A percentile compares a stretch with the other conserved stretches of the same genome.
These are phyloP conservation scores for Geopemphigus sp. DNA, from an alignment of 1,140 invertebrate genomes.

Conservation along the genomic window DNA sequence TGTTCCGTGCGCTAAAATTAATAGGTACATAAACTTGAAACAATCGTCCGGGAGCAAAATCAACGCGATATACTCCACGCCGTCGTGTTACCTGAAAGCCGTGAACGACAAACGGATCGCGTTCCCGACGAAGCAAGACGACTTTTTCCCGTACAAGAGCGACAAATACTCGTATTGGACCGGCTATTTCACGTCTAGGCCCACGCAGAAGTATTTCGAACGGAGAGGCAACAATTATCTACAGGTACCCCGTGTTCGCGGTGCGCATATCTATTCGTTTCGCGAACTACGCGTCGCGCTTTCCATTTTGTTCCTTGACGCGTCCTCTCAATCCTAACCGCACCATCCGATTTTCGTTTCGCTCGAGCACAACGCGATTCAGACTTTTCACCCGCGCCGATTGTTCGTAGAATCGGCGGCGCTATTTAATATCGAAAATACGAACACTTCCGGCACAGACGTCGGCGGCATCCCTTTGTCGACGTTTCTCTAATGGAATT, in stretches of 20 bases:
- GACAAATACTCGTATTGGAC: slow-evolving; percentile 74
- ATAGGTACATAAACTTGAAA: slow-evolving; percentile 37
- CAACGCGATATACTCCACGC: slow-evolving; percentile 67
- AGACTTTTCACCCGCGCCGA: too few relatives aligned
- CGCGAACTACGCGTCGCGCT: too few relatives aligned
- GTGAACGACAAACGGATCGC: slow-evolving; percentile 58
- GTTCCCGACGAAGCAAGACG: slow-evolving; percentile 64
- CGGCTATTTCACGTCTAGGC: slow-evolving; percentile 77
- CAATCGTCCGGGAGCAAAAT: slow-evolving; percentile 25
- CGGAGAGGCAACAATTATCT: slow-evolving; percentile 66
- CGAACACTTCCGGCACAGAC: too few relatives aligned
- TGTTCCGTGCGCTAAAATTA: neutral
- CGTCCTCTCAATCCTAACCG: too few relatives aligned
- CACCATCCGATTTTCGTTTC: too few relatives aligned
- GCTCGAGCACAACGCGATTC: too few relatives aligned
- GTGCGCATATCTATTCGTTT: too few relatives aligned
- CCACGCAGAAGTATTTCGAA: slow-evolving; percentile 66
- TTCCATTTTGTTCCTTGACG: too few relatives aligned
- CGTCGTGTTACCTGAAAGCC: slow-evolving; percentile 72
- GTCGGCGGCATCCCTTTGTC: too few relatives aligned
- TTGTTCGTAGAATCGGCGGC: too few relatives aligned
- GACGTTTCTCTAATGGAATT: too few relatives aligned
- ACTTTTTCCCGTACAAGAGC: slow-evolving; percentile 75
- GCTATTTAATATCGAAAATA: too few relatives aligned
- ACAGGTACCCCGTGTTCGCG: slow-evolving; percentile 57